Evolutionary conservation across 92 coral and sea anemone genomes (phyloP).

Genomic region (Parazoanthus darwini): DNA sequence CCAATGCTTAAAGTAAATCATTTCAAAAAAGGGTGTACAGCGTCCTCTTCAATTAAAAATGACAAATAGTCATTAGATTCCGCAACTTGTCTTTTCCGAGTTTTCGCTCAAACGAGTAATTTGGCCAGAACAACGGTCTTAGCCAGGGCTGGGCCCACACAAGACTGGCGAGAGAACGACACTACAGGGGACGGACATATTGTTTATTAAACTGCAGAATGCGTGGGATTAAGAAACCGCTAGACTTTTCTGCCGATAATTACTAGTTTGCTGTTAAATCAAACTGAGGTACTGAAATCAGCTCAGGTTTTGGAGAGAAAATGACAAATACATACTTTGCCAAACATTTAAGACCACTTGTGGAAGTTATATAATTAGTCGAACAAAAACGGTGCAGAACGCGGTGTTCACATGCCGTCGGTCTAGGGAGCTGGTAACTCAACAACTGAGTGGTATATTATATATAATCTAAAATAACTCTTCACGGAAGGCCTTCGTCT

Average conservation of each 20-base stretch:
- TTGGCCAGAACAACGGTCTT: no score
- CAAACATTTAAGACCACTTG: neutral
- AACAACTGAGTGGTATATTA: neutral
- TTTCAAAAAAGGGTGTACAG: no score
- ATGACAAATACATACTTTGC: neutral
- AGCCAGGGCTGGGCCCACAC: neutral
- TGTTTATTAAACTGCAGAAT: constrained; percentile 12
- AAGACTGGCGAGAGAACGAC: no score
- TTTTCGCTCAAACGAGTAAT: no score
- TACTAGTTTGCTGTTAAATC: neutral
- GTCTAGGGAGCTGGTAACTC: neutral
- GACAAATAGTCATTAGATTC: no score
- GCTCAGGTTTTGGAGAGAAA: neutral
- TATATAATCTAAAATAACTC: no score
- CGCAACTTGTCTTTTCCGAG: no score
- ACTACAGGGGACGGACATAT: neutral
- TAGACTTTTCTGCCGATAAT: neutral
- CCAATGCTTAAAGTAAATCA: no score
- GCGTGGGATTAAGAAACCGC: constrained; percentile 1
- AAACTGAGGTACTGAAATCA: neutral
- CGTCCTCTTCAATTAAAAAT: no score
- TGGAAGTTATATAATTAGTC: no score
- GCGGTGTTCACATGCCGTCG: neutral
- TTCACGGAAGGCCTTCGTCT: neutral
- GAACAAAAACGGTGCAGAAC: neutral